Percentiles rank a stretch among this genome's conserved stretches.
phyloP scores from a whole-genome alignment of 2,113 vertebrate species.

The Eurystomus gularis region DNA sequence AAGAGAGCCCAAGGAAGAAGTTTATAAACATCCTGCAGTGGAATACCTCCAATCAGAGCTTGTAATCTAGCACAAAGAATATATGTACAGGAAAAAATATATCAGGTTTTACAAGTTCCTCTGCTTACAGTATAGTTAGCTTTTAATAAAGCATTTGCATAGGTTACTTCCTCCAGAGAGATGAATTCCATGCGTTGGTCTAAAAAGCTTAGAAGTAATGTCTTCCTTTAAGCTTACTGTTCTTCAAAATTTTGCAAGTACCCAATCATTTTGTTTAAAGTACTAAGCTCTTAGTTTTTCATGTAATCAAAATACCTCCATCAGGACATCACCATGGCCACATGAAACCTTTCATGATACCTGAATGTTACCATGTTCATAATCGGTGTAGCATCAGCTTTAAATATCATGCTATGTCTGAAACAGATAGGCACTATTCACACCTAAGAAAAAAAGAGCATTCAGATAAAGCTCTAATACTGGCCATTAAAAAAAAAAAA shows the following conservation, averaged over 20 bases:
- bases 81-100: too few species aligned
- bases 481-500: too few species aligned
- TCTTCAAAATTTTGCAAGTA: not conserved
- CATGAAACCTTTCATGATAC: not conserved
- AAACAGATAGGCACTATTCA: not conserved
- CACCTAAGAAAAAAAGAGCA: not conserved
- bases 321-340: not conserved
- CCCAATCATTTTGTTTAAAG: not conserved
- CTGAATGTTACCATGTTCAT: not conserved
- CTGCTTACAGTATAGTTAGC: not conserved
- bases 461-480: not conserved
- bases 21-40: not conserved
- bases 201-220: not conserved
- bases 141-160: not conserved
- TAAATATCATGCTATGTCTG: not conserved
- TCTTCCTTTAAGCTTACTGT: not conserved
- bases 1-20: not conserved
- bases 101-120: not conserved
- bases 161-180: not conserved
- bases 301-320: not conserved
- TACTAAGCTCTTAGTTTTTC: not conserved
- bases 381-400: not conserved
- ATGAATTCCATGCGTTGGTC: not conserved
- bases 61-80: not conserved
- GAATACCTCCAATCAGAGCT: not conserved